Evolutionary conservation across 2,797 vertebrate genomes (phyloP), one percentile per base, ranked within the genome.

Genomic region (Xerus rutilus): DNA sequence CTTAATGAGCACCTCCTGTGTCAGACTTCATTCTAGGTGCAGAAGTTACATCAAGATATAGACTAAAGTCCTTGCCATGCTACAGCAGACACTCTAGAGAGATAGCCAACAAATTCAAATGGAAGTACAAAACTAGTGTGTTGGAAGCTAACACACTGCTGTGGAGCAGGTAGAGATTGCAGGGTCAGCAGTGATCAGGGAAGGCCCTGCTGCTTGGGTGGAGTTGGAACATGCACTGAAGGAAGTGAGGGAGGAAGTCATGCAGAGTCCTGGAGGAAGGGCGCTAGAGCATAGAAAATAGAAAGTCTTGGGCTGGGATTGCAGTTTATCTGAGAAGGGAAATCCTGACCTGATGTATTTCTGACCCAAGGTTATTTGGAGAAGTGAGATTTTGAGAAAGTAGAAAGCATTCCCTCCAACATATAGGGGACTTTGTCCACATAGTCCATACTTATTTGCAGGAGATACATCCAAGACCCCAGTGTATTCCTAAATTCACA

Each of bases 81-180:
- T 67, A 23, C 23, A 67, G 23, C 64, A 67, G 25, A 35, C 23
- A 11, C 13, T 62, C 23, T 62, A 57, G 49, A 70, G 43, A 54
- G 39, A 14, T 14, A 14, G 12, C 30, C 18, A 43, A 2, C 11
- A 89, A 11, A 18, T 14, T 28, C 5, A 65, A 11, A 6, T 64
- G 21, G 25, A 28, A 15, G 13, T 5, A 3, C 57, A 70, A 47
- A 14, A 43, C 47, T 23, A 4, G 6, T 0, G 2, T 15, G 14
- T 6, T 45, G 23, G 14, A n/a, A 54, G 54, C 18, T 21, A 15
- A 14, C 4, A 21, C 3, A 0, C 0, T 47, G 13, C 17, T 20
- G 39, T 57, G 23, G 28, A 73, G 35, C 11, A 39, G 7, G 39
- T 2, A 5, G 17, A 28, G 30, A 17, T 2, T 18, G 12, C 9